Evolutionary conservation across 2,113 vertebrate genomes (phyloP).

Genomic region (Pagrus major): DNA sequence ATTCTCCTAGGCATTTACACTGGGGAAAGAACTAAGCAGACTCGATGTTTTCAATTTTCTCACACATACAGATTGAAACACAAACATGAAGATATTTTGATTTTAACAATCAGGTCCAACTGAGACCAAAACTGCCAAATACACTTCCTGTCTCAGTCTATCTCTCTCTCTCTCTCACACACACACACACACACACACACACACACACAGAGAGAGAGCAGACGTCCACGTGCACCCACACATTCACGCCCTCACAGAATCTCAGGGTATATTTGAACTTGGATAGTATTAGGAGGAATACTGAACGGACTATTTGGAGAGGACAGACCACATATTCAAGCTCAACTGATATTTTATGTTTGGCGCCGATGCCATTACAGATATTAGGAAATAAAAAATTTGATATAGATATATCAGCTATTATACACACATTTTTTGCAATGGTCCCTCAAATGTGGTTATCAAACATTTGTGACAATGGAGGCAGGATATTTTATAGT

Average conservation of each 20-base stretch:
- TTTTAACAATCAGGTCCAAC: background rate
- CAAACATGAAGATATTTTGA: background rate
- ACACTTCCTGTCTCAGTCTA: background rate
- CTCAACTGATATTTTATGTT: no score
- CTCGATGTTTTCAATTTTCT: background rate
- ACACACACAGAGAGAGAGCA: background rate
- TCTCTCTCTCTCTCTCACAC: background rate
- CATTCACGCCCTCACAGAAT: slow-evolving; percentile 4
- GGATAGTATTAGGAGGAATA: background rate
- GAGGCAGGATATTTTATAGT: no score
- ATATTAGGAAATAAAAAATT: no score
- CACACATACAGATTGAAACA: background rate
- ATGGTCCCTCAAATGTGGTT: no score
- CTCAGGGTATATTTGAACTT: background rate
- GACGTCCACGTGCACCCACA: background rate
- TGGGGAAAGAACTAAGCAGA: background rate
- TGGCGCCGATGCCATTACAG: no score
- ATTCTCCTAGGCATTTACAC: background rate
- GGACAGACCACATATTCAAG: background rate
- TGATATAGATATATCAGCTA: no score
- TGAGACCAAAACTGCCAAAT: slow-evolving; percentile 11
- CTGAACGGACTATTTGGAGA: background rate
- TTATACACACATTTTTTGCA: no score
- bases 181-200: background rate
- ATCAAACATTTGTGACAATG: no score